Percentiles rank a stretch among this genome's conserved stretches.
Conservation (phyloP, 1,140 invertebrate genomes). For the Papilio dardanus region DNA sequence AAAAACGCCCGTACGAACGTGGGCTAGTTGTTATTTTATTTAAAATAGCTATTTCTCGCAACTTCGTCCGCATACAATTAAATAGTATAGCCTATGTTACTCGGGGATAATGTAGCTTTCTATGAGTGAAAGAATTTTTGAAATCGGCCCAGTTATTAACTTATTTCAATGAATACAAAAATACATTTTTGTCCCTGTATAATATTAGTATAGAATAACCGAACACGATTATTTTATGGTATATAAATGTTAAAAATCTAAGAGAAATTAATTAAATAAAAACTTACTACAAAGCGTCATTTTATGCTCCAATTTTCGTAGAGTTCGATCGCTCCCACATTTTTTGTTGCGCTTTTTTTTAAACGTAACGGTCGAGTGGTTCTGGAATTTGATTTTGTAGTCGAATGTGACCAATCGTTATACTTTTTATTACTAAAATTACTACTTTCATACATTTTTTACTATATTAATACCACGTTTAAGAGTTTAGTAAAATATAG, state of each 20-base stretch:
- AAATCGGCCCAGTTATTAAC: too few relatives aligned
- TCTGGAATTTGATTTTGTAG: conserved; percentile 35
- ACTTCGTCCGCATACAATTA: too few relatives aligned
- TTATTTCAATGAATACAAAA: too few relatives aligned
- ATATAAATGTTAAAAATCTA: conserved; percentile 6
- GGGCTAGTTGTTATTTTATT: too few relatives aligned
- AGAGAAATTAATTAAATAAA: conserved; percentile 3
- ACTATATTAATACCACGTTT: background rate
- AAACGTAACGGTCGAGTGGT: conserved; percentile 29
- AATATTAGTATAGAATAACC: too few relatives aligned
- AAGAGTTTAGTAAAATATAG: background rate
- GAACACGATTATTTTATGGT: too few relatives aligned
- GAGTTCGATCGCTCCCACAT: conserved; percentile 41
- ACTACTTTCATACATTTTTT: background rate
- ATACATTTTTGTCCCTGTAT: too few relatives aligned
- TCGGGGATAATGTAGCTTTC: too few relatives aligned
- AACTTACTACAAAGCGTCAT: conserved; percentile 37
- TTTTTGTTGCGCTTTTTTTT: conserved; percentile 40
- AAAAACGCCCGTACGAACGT: too few relatives aligned
- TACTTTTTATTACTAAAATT: background rate
- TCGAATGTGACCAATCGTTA: background rate
- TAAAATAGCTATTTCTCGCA: too few relatives aligned
- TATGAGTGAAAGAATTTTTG: too few relatives aligned
- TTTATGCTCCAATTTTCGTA: conserved; percentile 31
- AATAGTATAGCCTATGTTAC: too few relatives aligned